Evolutionary conservation across 2,797 vertebrate genomes (phyloP).

Genomic region (Phoeniculus purpureus): DNA sequence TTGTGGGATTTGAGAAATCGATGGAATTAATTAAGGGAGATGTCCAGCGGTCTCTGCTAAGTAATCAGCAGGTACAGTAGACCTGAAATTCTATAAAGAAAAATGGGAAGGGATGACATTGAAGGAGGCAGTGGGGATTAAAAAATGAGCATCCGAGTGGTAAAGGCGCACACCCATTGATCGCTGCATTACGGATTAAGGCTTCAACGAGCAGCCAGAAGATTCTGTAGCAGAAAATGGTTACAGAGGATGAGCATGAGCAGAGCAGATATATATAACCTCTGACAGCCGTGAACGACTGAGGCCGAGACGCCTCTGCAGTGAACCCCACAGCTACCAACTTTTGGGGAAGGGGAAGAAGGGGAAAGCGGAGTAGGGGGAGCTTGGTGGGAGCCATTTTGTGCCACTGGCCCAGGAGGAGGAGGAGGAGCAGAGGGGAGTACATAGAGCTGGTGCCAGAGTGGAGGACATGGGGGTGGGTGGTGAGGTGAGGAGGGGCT

Average conservation of each 20-base stretch:
- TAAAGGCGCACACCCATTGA: constrained; percentile 75
- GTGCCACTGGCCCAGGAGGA: background rate
- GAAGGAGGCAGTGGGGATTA: constrained; percentile 76
- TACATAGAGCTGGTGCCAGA: accelerated
- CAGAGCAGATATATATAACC: constrained; percentile 64
- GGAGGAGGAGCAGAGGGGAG: background rate
- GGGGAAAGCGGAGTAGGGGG: accelerated
- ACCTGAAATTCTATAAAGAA: constrained; percentile 80
- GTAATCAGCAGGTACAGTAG: constrained; percentile 81
- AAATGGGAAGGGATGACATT: constrained; percentile 78
- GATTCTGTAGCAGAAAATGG: constrained; percentile 73
- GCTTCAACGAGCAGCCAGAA: constrained; percentile 73
- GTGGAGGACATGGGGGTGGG: accelerated
- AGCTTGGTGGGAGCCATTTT: background rate
- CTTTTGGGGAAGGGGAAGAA: constrained; percentile 16
- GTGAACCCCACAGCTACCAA: constrained; percentile 44
- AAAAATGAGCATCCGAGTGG: constrained; percentile 78
- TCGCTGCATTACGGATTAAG: constrained; percentile 73
- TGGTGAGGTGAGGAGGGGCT: background rate
- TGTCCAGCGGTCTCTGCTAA: constrained; percentile 73
- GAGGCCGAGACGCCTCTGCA: constrained; percentile 37
- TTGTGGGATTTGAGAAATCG: constrained; percentile 78
- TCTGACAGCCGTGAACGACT: constrained; percentile 60
- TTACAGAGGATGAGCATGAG: constrained; percentile 65
- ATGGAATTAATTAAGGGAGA: constrained; percentile 83